Evolutionary conservation across 2,888 invertebrate species (phyloP).

Genomic region (Aleiodes leptofemur): DNA sequence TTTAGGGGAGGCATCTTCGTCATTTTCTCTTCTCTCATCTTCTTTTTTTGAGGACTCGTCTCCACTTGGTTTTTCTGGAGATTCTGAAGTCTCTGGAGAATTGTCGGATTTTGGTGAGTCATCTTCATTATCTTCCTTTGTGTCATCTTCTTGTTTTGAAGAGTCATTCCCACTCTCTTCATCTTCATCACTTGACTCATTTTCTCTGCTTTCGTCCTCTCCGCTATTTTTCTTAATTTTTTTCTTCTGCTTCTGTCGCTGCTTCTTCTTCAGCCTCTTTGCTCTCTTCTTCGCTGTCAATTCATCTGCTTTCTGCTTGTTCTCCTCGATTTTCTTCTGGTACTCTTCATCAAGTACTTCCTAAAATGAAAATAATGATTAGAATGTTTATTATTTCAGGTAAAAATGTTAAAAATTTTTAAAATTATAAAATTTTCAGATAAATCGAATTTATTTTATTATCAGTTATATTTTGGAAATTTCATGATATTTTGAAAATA

Average conservation of each 20-base stretch:
- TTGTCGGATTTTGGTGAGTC: conserved; percentile 12
- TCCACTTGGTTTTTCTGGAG: conserved; percentile 50
- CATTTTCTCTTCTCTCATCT: neutral
- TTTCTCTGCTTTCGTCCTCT: conserved; percentile 52
- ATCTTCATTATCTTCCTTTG: neutral
- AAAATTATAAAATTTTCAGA: too few species aligned
- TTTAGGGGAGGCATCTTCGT: conserved; percentile 22
- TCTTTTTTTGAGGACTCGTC: neutral
- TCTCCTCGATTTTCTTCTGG: conserved; percentile 86
- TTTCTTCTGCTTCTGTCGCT: conserved; percentile 74
- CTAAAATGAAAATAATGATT: conserved; percentile 72
- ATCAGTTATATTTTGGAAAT: neutral
- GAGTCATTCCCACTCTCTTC: conserved; percentile 66
- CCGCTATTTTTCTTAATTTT: conserved; percentile 62
- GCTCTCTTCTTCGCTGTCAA: conserved; percentile 94
- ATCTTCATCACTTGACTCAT: conserved; percentile 64
- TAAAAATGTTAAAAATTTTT: too few species aligned
- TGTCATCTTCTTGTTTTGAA: neutral
- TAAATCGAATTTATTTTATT: too few species aligned
- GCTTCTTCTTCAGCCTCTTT: conserved; percentile 89
- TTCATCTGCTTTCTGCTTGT: conserved; percentile 83
- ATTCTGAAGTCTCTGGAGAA: conserved; percentile 29
- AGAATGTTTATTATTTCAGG: neutral
- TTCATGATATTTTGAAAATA: neutral
- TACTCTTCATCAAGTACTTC: conserved; percentile 91